Conservation (phyloP, 2,797 vertebrate genomes). For the Garrulus glandarius region DNA sequence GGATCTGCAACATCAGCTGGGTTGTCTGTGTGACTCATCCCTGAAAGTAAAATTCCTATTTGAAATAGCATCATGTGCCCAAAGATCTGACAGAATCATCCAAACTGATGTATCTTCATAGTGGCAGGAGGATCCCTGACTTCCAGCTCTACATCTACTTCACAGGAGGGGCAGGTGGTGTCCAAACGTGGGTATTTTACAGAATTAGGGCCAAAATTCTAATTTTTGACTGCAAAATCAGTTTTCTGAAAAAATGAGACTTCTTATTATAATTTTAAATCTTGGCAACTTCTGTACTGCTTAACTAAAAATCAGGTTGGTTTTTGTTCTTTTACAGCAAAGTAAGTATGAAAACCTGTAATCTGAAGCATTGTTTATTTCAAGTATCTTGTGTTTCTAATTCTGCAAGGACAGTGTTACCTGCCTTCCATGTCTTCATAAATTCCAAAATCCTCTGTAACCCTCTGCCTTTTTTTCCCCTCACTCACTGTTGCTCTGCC, state of each 20-base stretch:
- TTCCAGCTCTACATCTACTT: neutral
- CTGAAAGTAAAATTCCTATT: neutral
- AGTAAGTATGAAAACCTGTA: neutral
- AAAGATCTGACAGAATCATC: neutral
- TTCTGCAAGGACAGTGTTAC: neutral
- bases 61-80: neutral
- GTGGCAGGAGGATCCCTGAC: neutral
- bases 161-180: accelerated
- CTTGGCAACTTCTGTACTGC: neutral
- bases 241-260: neutral
- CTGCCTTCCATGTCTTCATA: neutral
- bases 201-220: neutral
- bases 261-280: neutral
- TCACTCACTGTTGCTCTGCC: neutral
- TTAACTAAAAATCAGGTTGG: neutral
- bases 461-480: neutral
- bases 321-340: neutral
- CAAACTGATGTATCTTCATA: neutral
- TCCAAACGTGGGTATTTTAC: neutral
- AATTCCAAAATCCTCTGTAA: neutral
- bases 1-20: neutral
- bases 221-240: neutral
- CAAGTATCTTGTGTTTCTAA: neutral
- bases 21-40: neutral
- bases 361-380: neutral